phyloP scores from a whole-genome alignment of 2,797 vertebrate genomes.

The Manis pentadactyla region DNA sequence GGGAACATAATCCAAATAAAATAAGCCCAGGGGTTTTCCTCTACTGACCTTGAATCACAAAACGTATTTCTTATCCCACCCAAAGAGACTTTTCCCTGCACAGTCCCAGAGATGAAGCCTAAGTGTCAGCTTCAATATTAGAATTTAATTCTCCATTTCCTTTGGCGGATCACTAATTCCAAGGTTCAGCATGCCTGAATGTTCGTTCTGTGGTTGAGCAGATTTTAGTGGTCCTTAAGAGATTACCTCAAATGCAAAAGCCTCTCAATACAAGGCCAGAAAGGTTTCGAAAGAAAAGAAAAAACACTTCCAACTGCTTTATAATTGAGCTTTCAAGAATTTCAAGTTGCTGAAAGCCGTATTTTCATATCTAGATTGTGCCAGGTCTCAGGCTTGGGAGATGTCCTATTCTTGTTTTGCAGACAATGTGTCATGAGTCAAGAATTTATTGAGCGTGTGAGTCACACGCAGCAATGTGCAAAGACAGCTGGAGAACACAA shows the following conservation, averaged over 20 bases:
- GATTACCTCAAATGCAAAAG: conserved; percentile 69
- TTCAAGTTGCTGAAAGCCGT: conserved; percentile 19
- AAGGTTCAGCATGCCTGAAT: background rate
- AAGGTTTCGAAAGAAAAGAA: conserved; percentile 61
- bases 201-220: conserved; percentile 61
- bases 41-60: conserved; percentile 29
- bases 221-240: conserved; percentile 66
- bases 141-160: conserved; percentile 66
- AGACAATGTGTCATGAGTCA: background rate
- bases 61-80: conserved; percentile 32
- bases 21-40: conserved; percentile 47
- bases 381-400: conserved; percentile 64
- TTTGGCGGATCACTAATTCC: background rate
- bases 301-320: conserved; percentile 43
- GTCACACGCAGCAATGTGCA: background rate
- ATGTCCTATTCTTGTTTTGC: background rate
- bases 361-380: background rate
- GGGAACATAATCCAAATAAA: conserved; percentile 44
- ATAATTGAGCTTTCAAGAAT: conserved; percentile 50
- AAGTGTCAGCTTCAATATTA: conserved; percentile 55
- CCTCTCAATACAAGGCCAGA: conserved; percentile 55
- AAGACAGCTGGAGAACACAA: background rate
- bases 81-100: background rate
- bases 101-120: background rate
- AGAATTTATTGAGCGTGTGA: conserved; percentile 28